Evolutionary conservation across 2,797 vertebrate species (phyloP).

Genomic region (Paratrypauchen microcephalus): DNA sequence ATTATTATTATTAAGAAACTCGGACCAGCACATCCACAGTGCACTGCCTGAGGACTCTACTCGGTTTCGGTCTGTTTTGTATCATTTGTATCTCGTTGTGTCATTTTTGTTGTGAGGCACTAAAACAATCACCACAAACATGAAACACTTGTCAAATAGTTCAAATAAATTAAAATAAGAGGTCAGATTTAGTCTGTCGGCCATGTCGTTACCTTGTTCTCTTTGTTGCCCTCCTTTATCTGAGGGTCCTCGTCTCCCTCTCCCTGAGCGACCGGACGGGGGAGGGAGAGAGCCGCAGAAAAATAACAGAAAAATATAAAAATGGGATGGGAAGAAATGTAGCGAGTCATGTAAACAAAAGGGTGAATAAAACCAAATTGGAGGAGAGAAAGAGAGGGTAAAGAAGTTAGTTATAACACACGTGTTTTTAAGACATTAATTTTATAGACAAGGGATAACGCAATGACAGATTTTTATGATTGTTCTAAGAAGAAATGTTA

Average conservation of each 20-base stretch:
- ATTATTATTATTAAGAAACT: too few relatives aligned
- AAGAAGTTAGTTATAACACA: conserved; percentile 24
- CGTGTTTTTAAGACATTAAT: background rate
- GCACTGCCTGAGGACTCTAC: too few relatives aligned
- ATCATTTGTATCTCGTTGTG: too few relatives aligned
- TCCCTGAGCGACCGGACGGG: conserved; percentile 63
- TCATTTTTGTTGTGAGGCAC: too few relatives aligned
- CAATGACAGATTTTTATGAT: too few relatives aligned
- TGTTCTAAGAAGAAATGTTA: too few relatives aligned
- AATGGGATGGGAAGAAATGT: background rate
- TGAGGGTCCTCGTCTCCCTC: conserved; percentile 81
- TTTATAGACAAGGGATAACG: background rate
- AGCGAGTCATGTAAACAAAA: background rate
- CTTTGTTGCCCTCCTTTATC: conserved; percentile 80
- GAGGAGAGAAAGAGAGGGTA: conserved; percentile 16
- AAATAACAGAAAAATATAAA: background rate
- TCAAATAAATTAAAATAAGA: too few relatives aligned
- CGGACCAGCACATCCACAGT: too few relatives aligned
- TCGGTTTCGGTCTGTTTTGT: too few relatives aligned
- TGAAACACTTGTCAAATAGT: too few relatives aligned
- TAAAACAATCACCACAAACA: too few relatives aligned
- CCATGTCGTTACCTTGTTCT: conserved; percentile 75
- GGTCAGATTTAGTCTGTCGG: background rate
- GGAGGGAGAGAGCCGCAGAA: conserved; percentile 29
- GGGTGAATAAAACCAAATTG: background rate